Conservation (phyloP, 2,888 invertebrate species). For the Boloria euphrosyne region DNA sequence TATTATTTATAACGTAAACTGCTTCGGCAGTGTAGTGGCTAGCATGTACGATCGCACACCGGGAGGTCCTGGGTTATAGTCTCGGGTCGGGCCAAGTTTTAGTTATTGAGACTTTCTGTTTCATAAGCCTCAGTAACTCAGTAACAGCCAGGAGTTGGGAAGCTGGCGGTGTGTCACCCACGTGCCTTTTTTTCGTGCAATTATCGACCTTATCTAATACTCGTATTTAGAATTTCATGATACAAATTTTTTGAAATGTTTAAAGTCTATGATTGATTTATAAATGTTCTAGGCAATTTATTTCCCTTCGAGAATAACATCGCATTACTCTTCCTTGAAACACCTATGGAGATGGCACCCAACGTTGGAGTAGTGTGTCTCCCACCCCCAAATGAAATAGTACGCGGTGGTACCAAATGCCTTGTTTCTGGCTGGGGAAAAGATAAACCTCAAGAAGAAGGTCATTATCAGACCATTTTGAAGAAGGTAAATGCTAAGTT, state of each 20-base stretch:
- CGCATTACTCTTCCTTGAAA: conserved; percentile 85
- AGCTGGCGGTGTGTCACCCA: too few species aligned
- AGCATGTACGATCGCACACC: too few species aligned
- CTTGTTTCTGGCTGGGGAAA: conserved; percentile 90
- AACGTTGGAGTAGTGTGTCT: conserved; percentile 89
- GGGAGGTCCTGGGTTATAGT: too few species aligned
- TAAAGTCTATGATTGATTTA: not conserved
- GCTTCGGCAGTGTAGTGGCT: too few species aligned
- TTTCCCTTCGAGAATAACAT: conserved; percentile 89
- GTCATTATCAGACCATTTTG: conserved; percentile 66
- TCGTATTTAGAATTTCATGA: too few species aligned
- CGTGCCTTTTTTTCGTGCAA: too few species aligned
- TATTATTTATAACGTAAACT: too few species aligned
- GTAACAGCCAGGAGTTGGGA: too few species aligned
- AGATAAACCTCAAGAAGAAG: conserved; percentile 83
- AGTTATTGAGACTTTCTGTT: too few species aligned
- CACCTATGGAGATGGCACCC: conserved; percentile 81
- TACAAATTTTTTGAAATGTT: not conserved
- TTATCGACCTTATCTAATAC: too few species aligned
- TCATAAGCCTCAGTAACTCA: too few species aligned
- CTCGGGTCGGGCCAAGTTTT: too few species aligned
- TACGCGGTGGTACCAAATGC: conserved; percentile 73
- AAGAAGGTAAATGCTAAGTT: conserved; percentile 53
- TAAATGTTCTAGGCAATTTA: conserved; percentile 78
- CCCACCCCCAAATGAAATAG: conserved; percentile 65